phyloP scores from a whole-genome alignment of 2,113 vertebrate species.

The human region DNA sequence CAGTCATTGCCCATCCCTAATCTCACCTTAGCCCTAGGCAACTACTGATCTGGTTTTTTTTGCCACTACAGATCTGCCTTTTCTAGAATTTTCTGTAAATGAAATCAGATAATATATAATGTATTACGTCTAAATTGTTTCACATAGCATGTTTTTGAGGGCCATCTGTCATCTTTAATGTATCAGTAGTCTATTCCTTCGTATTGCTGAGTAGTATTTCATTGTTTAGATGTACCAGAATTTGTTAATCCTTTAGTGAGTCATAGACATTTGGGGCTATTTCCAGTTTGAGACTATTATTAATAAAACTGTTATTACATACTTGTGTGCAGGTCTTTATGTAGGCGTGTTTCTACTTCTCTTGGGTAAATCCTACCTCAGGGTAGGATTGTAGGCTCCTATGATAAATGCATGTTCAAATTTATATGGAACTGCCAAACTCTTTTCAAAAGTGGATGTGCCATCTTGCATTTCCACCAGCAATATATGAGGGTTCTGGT shows the following conservation, averaged over 20 bases:
- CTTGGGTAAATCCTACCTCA: background rate
- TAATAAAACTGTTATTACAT: background rate
- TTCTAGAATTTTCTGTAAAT: slow-evolving; percentile 29
- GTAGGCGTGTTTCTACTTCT: background rate
- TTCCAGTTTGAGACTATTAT: background rate
- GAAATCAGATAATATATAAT: background rate
- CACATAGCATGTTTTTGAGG: background rate
- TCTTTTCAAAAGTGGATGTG: background rate
- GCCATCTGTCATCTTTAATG: background rate
- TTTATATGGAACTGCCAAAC: background rate
- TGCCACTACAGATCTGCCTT: background rate
- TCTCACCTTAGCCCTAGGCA: background rate
- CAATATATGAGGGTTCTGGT: background rate
- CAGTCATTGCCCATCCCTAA: background rate
- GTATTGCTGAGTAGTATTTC: background rate
- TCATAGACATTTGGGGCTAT: background rate
- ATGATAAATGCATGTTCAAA: background rate
- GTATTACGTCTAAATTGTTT: background rate
- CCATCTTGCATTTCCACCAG: background rate
- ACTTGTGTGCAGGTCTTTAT: background rate
- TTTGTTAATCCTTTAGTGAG: background rate
- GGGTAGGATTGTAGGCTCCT: background rate
- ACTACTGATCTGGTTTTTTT: background rate
- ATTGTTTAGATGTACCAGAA: background rate
- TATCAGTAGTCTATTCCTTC: background rate